Conservation (phyloP, 2,888 invertebrate genomes). For the Ophraella communa region DNA sequence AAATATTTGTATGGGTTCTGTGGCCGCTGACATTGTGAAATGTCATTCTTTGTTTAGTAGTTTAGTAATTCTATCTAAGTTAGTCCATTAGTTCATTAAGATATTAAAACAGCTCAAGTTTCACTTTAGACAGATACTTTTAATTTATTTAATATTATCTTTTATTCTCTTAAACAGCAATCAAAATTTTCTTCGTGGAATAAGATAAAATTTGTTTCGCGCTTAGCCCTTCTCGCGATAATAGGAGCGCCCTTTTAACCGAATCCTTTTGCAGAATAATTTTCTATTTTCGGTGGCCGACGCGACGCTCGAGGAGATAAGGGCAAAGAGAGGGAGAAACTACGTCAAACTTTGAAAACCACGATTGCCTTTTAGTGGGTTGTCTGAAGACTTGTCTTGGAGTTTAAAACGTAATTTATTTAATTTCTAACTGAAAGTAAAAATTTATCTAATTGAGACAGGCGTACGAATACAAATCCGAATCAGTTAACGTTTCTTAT, state of each 20-base stretch:
- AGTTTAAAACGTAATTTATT: conserved; percentile 9
- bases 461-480: neutral
- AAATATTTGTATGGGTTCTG: too few species aligned
- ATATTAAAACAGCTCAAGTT: too few species aligned
- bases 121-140: too few species aligned
- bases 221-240: neutral
- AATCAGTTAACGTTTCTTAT: conserved; percentile 8
- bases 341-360: conserved; percentile 15
- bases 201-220: neutral
- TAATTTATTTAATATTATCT: too few species aligned
- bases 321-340: neutral
- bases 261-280: neutral
- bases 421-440: conserved; percentile 1
- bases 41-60: too few species aligned
- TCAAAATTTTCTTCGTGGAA: neutral
- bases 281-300: neutral
- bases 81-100: too few species aligned
- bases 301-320: neutral
- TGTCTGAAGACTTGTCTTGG: conserved; percentile 13
- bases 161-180: neutral
- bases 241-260: neutral
- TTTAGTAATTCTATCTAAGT: too few species aligned
- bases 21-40: too few species aligned
- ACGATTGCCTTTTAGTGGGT: conserved; percentile 15
- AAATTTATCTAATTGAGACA: conserved; percentile 3